Base-by-base conservation (phyloP, 2,888 invertebrate genomes). In the Hesperia comma region DNA sequence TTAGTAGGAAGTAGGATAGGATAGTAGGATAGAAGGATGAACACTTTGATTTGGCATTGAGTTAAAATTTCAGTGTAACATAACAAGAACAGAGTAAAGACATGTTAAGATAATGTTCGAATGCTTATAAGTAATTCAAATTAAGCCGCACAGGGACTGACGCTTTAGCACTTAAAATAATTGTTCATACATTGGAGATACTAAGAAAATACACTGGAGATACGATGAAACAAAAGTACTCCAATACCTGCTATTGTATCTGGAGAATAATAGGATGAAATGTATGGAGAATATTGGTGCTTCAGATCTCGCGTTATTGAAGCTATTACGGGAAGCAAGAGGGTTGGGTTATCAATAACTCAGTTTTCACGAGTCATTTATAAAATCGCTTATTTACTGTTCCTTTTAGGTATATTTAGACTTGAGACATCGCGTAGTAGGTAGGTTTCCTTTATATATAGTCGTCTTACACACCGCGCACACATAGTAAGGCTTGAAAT, bases 171-270 rank as follows among this genome's bases (percentile, higher is more conserved):
- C 79, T 81, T 75, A 77, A 67, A 74, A 77, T 82, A 81, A 82
- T 81, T 81, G 79, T 79, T 68, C 72, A 68, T 70, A 76, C 79
- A 80, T 81, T 79, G 77, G 75, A 69, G 66, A 74, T 79, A 78
- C 78, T 76, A 74, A 72, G 74, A 66, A 69, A 74, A 74, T 67
- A 68, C 66, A 71, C 71, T 49, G 62, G 26, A 49, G 70, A 70
- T 63, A 54, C 43, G 19, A 49, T 10, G 8, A 58, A 49, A 51
- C 37, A 32, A 17, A 33, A 15, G 10, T 32, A 8, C 19, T 19
- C 51, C 37, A 61, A 53, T 57, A 57, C 19, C 37, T 57, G 61
- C 53, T 61, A 61, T 61, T 54, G 54, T 49, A 19, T 19, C 17
- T 33, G 32, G 54, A 17, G 19, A 62, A 43, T 54, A 62, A 62